These are phyloP conservation scores for Lasioglossum oenotherae DNA, from an alignment of 2,888 invertebrate genomes.

Conservation along the genomic window DNA sequence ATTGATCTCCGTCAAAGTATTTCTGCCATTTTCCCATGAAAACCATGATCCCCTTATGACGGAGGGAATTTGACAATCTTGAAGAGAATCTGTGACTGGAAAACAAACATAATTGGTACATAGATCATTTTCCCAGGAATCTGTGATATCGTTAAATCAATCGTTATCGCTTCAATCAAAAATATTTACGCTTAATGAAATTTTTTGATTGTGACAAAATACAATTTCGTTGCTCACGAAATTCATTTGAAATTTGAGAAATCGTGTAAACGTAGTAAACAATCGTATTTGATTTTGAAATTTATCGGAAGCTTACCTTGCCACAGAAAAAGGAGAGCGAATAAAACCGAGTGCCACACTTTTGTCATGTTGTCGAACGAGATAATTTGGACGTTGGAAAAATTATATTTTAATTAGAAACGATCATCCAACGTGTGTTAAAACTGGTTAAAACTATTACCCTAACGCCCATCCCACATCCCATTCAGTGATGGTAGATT, in stretches of 20 bases:
- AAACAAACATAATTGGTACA: constrained; percentile 7
- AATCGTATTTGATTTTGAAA: neutral
- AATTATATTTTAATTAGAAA: neutral
- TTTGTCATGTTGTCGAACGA: constrained; percentile 43
- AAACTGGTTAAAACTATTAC: constrained; percentile 10
- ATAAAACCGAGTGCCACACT: constrained; percentile 15
- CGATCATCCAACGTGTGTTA: neutral
- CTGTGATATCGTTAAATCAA: neutral
- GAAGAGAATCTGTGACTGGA: constrained; percentile 37
- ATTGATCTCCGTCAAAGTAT: constrained; percentile 93
- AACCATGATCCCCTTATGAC: constrained; percentile 95
- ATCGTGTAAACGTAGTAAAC: constrained; percentile 1
- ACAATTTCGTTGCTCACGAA: neutral
- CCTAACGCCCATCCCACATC: constrained; percentile 53
- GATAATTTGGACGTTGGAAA: neutral
- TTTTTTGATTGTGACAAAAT: neutral
- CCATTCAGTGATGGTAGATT: no score
- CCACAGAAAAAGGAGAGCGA: constrained; percentile 29
- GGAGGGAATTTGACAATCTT: constrained; percentile 89
- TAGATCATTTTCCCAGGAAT: neutral
- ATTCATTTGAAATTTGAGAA: neutral
- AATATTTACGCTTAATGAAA: neutral
- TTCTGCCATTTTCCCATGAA: constrained; percentile 94
- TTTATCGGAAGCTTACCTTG: constrained; percentile 47
- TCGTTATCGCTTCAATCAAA: neutral